Percentiles rank a stretch among this genome's conserved stretches.
Conservation (phyloP, 2,113 vertebrate species). For the Chrysemys picta region DNA sequence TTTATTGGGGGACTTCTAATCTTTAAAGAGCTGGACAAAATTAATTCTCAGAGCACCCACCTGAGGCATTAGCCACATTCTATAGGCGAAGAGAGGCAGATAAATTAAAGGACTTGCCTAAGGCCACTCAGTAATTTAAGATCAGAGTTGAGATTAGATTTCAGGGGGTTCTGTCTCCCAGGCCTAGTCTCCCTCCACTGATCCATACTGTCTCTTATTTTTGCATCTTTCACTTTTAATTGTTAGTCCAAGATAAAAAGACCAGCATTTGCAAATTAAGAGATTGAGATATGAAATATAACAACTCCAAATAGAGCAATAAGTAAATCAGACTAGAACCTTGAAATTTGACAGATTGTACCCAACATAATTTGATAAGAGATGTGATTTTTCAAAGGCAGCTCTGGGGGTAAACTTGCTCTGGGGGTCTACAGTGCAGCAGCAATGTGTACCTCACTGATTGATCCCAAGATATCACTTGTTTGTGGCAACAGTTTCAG, state of each 20-base stretch:
- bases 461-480: too few species aligned
- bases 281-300: neutral
- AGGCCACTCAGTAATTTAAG: too few species aligned
- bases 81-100: too few species aligned
- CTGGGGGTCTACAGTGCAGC: too few species aligned
- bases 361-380: too few species aligned
- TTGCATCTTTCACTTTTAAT: conserved; percentile 2
- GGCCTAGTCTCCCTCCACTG: conserved; percentile 27
- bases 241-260: conserved; percentile 23
- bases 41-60: conserved; percentile 26
- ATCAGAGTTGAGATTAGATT: conserved; percentile 25
- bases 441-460: too few species aligned
- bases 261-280: conserved; percentile 33
- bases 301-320: conserved; percentile 26
- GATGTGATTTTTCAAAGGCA: too few species aligned
- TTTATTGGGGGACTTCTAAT: neutral
- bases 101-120: too few species aligned
- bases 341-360: too few species aligned
- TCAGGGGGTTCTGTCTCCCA: conserved; percentile 42
- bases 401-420: too few species aligned
- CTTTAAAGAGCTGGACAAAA: conserved; percentile 21
- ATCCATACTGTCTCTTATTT: neutral
- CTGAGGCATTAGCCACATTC: too few species aligned
- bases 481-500: conserved; percentile 5
- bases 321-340: too few species aligned